phyloP scores from a whole-genome alignment of 2,113 vertebrate genomes.

The Strix uralensis region DNA sequence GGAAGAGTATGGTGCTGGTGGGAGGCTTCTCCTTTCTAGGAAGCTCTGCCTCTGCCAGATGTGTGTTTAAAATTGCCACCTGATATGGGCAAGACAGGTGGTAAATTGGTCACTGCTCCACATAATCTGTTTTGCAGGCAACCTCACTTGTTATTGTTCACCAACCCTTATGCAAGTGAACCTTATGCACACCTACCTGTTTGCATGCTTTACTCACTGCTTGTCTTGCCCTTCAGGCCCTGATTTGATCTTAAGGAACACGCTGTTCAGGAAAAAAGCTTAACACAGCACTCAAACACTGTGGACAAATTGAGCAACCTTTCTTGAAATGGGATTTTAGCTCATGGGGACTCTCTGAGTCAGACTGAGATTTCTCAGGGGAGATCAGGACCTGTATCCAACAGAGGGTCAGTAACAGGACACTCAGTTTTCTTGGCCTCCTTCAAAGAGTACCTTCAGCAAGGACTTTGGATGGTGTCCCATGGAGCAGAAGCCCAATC shows the following conservation, averaged over 20 bases:
- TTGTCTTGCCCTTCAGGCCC: neutral
- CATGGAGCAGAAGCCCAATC: neutral
- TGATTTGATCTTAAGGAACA: neutral
- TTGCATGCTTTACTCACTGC: neutral
- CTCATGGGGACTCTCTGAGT: neutral
- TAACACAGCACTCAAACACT: neutral
- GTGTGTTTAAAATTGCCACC: neutral
- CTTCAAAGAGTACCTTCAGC: neutral
- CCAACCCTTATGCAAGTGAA: neutral
- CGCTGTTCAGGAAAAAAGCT: neutral
- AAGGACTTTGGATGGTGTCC: neutral
- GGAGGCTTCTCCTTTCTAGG: neutral
- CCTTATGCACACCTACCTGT: neutral
- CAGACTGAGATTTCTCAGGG: neutral
- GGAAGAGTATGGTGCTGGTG: neutral
- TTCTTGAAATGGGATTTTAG: neutral
- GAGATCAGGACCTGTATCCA: neutral
- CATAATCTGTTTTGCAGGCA: neutral
- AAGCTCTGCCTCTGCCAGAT: neutral
- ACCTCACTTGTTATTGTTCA: neutral
- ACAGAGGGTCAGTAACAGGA: neutral
- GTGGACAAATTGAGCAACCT: neutral
- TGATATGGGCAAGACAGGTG: neutral
- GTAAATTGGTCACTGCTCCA: neutral
- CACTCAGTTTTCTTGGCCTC: neutral